Evolutionary conservation across 2,113 vertebrate species (phyloP), one percentile per base, ranked within the genome.

Genomic region (Athene cunicularia): DNA sequence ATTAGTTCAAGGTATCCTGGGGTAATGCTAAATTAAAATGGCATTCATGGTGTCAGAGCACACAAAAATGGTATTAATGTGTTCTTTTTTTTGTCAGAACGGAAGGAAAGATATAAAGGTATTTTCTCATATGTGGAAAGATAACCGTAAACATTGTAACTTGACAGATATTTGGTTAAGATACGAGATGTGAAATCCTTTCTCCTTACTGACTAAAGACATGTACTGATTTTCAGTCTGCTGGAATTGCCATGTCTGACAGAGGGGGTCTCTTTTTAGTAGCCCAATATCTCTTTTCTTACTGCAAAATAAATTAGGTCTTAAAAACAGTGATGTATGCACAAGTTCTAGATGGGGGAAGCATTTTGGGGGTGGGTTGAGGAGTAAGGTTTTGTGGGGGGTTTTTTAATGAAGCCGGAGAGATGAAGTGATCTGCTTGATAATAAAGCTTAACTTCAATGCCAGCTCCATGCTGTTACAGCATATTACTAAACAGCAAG

Each of bases 401-500:
- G 95, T 35, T 53, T 63, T 92, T 76, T 97, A 97, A 98, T 97
- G 98, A 98, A 98, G 81, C 95, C 91, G 80, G 96, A 97, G 98
- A 98, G 97, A 98, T 96, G 96, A 97, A 98, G 97, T 96, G 98
- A 98, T 98, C 98, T 98, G 96, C 98, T 97, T 98, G 97, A 97
- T 98, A 98, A 98, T 98, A 98, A 98, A 98, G 97, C 98, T 98
- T 98, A 98, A 97, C 97, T 98, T 97, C 98, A 98, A 96, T 98
- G 98, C 98, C 98, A 98, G 97, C 97, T 97, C 96, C 98, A 96
- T 98, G 98, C 98, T 98, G 98, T 98, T 98, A 98, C 92, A 98
- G 98, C 98, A 98, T 98, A 98, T 98, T 98, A 98, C 98, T 97
- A 98, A 98, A 98, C 98, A 98, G 98, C 98, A 98, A 98, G 98